Evolutionary conservation across 2,113 vertebrate species (phyloP).

Genomic region (Eleginops maclovinus): DNA sequence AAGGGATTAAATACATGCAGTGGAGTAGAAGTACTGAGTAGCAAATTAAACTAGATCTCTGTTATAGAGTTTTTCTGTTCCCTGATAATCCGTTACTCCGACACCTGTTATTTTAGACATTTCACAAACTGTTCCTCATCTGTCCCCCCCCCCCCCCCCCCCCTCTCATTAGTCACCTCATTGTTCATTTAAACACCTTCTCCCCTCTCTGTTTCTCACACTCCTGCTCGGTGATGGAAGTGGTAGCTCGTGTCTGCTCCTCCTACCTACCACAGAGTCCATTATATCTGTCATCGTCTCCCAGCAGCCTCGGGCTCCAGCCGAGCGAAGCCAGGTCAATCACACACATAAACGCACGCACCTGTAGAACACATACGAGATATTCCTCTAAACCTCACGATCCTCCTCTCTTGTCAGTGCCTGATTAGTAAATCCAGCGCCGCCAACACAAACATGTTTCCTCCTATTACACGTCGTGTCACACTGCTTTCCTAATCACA

Average conservation of each 20-base stretch:
- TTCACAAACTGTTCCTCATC: constrained; percentile 21
- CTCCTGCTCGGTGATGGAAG: constrained; percentile 20
- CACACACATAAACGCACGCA: constrained; percentile 42
- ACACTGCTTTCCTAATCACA: constrained; percentile 50
- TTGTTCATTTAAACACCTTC: constrained; percentile 70
- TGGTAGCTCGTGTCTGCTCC: too few species aligned
- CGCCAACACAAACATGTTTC: constrained; percentile 72
- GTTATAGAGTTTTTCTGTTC: too few species aligned
- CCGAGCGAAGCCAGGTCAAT: constrained; percentile 51
- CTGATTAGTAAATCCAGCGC: constrained; percentile 59
- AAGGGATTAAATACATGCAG: too few species aligned
- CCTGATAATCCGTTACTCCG: too few species aligned
- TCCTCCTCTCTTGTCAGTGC: constrained; percentile 56
- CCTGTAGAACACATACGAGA: constrained; percentile 66
- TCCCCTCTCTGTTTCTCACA: constrained; percentile 27
- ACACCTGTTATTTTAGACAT: too few species aligned
- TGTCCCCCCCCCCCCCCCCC: constrained; percentile 26
- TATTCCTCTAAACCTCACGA: not conserved
- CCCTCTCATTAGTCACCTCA: constrained; percentile 51
- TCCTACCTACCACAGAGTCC: constrained; percentile 74
- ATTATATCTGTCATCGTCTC: constrained; percentile 70
- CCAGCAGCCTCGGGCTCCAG: constrained; percentile 53
- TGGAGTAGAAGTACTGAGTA: too few species aligned
- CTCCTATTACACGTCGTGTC: constrained; percentile 59
- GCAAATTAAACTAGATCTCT: too few species aligned